A percentile compares a stretch with the other conserved stretches of the same genome.
These are phyloP conservation scores for Bombus haemorrhoidalis DNA, from an alignment of 1,140 invertebrate species.

Conservation along the genomic window DNA sequence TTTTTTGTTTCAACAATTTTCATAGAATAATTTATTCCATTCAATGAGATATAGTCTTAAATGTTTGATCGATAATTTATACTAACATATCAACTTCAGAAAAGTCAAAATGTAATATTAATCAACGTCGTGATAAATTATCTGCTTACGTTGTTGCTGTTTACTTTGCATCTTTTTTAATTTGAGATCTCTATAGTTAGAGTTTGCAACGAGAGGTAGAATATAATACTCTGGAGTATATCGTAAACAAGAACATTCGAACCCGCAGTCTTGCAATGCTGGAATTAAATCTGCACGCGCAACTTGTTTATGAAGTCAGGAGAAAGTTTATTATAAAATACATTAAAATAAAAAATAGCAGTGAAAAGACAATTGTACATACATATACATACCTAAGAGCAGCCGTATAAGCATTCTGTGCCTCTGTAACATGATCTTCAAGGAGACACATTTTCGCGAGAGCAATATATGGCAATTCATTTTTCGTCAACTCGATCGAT, in stretches of 20 bases:
- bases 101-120: background rate
- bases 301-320: background rate
- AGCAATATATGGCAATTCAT: conserved; percentile 88
- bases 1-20: background rate
- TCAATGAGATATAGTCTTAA: background rate
- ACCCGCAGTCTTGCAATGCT: background rate
- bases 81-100: background rate
- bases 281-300: conserved; percentile 21
- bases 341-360: background rate
- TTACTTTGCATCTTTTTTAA: conserved; percentile 17
- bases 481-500: conserved; percentile 88
- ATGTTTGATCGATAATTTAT: background rate
- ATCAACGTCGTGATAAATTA: background rate
- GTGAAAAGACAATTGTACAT: background rate
- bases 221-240: conserved; percentile 9
- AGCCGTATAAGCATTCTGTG: conserved; percentile 87
- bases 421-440: conserved; percentile 88
- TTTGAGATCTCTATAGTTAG: background rate
- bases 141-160: background rate
- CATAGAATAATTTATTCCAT: background rate
- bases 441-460: conserved; percentile 88
- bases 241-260: conserved; percentile 36
- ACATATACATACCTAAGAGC: conserved; percentile 85
- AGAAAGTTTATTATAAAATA: background rate
- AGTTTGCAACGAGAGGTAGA: background rate